phyloP scores from a whole-genome alignment of 92 coral and sea anemone species.

The Phenganax marumi region DNA sequence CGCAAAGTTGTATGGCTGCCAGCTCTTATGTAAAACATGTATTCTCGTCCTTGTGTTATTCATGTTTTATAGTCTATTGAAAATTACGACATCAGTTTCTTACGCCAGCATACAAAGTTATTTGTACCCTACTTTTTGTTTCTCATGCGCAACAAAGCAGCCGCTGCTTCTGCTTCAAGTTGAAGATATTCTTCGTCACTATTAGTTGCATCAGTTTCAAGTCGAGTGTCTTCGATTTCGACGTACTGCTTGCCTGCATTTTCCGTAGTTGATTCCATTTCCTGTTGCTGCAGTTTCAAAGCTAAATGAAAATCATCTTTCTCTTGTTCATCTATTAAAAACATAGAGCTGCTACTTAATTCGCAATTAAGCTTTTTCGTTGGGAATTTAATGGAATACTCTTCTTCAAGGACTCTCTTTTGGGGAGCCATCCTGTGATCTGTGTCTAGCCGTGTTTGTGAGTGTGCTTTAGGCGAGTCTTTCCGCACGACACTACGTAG shows the following conservation, averaged over 20 bases:
- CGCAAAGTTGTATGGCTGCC: too few species aligned
- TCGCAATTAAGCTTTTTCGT: slow-evolving; percentile 5
- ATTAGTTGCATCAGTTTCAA: neutral
- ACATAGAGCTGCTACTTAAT: neutral
- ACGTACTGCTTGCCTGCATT: neutral
- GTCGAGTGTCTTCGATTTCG: too few species aligned
- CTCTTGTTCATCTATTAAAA: neutral
- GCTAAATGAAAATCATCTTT: slow-evolving; percentile 54
- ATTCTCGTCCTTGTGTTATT: too few species aligned
- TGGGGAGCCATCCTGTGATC: slow-evolving; percentile 46
- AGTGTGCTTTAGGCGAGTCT: neutral
- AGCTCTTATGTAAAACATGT: too few species aligned
- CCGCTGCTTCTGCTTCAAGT: slow-evolving; percentile 48
- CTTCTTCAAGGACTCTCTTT: slow-evolving; percentile 41
- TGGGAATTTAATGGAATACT: slow-evolving; percentile 38
- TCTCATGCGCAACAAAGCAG: slow-evolving; percentile 32
- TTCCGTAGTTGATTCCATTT: slow-evolving; percentile 35
- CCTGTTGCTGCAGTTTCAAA: slow-evolving; percentile 51
- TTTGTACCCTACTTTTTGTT: slow-evolving; percentile 12
- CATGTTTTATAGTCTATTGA: neutral
- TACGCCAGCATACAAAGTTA: neutral
- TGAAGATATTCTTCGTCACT: slow-evolving; percentile 6
- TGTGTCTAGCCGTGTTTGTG: neutral
- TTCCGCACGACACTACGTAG: neutral
- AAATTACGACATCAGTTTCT: neutral